Percentiles rank a stretch among this genome's conserved stretches.
Evolutionary conservation across 2,888 invertebrate genomes (phyloP).

Genomic region (Dinocampus coccinellae): DNA sequence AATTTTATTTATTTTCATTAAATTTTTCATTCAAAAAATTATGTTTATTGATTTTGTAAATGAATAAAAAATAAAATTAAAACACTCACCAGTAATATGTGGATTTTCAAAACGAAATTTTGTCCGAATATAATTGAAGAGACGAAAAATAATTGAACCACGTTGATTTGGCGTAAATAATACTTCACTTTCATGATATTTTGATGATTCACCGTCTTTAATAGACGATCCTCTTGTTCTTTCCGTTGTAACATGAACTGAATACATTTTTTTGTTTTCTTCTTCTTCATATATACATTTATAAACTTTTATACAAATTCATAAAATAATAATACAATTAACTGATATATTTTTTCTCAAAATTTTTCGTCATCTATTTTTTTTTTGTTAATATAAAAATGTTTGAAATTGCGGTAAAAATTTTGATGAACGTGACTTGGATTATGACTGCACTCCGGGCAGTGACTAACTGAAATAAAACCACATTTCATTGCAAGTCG

Average conservation of each 20-base stretch:
- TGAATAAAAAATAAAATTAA: too few relatives aligned
- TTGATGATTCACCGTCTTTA: slow-evolving; percentile 48
- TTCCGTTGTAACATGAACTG: slow-evolving; percentile 61
- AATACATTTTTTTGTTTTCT: slow-evolving; percentile 66
- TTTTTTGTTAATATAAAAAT: not conserved
- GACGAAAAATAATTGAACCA: slow-evolving; percentile 59
- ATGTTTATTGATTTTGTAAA: too few relatives aligned
- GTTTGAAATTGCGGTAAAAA: not conserved
- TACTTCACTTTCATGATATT: slow-evolving; percentile 54
- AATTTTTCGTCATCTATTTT: too few relatives aligned
- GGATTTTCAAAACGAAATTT: slow-evolving; percentile 56
- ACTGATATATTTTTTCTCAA: not conserved
- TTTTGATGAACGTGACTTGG: not conserved
- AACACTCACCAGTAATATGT: slow-evolving; percentile 52
- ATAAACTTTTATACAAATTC: not conserved
- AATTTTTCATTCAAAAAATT: too few relatives aligned
- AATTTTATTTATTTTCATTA: too few relatives aligned
- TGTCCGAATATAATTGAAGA: slow-evolving; percentile 60
- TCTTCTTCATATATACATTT: too few relatives aligned
- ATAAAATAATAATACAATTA: not conserved
- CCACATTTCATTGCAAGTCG: not conserved
- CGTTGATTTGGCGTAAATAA: slow-evolving; percentile 54
- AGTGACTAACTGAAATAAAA: not conserved
- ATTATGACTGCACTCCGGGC: slow-evolving; percentile 1
- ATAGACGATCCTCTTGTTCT: slow-evolving; percentile 50